phyloP scores from a whole-genome alignment of 30 jellyfish, hydroid and myxozoan species.

The Mastigias papua region DNA sequence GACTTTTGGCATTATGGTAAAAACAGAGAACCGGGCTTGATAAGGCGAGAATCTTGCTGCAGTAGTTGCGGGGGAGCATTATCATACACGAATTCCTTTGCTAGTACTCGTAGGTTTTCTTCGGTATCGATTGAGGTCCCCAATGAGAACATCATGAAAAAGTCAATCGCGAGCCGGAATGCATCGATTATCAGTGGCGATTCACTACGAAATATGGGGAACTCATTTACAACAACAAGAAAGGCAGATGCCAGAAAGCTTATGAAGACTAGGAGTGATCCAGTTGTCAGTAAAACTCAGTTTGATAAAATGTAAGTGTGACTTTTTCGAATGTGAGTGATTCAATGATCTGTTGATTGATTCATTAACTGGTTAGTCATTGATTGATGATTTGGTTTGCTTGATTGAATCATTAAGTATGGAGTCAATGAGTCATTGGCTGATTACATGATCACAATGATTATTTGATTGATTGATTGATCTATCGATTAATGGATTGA shows the following conservation, averaged over 20 bases:
- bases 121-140: slow-evolving; percentile 70
- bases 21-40: background rate
- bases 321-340: too few species aligned
- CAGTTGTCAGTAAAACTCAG: background rate
- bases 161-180: slow-evolving; percentile 3
- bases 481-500: background rate
- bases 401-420: background rate
- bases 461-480: background rate
- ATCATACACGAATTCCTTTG: slow-evolving; percentile 49
- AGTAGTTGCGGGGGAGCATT: slow-evolving; percentile 76
- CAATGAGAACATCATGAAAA: slow-evolving; percentile 27
- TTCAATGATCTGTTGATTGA: background rate
- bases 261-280: background rate
- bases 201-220: background rate
- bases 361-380: background rate
- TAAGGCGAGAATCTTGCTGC: slow-evolving; percentile 51
- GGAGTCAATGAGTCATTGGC: background rate
- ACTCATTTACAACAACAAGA: background rate
- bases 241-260: background rate
- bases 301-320: slow-evolving; percentile 21
- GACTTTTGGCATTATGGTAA: slow-evolving; percentile 53
- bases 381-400: background rate
- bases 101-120: slow-evolving; percentile 64
- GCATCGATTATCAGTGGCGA: background rate
- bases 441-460: background rate